phyloP scores from a whole-genome alignment of 2,888 invertebrate species.

The Notodonta ziczac region DNA sequence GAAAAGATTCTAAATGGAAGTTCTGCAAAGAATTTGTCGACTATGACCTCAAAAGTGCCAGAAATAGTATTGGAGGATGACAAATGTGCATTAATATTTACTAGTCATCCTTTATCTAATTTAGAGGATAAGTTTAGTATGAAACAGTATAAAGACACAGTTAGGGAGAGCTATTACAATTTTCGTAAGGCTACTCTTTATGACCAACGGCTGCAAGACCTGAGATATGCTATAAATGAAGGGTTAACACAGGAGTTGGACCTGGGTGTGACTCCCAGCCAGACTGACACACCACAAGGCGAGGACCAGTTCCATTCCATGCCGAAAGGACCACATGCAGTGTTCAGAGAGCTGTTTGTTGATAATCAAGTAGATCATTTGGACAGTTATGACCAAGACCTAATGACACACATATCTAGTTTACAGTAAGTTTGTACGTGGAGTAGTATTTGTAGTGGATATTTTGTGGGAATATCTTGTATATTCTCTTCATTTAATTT shows the following conservation, averaged over 20 bases:
- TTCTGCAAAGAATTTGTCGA: conserved; percentile 25
- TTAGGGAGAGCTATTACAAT: conserved; percentile 79
- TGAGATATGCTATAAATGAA: conserved; percentile 78
- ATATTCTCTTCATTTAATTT: neutral
- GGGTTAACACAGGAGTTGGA: conserved; percentile 76
- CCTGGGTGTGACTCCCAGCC: conserved; percentile 33
- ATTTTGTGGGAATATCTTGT: neutral
- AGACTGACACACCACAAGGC: conserved; percentile 19
- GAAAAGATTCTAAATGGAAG: conserved; percentile 70
- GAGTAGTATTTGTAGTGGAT: neutral
- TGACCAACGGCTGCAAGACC: conserved; percentile 74
- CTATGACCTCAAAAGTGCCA: conserved; percentile 9
- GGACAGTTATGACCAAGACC: conserved; percentile 73
- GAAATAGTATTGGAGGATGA: conserved; percentile 68
- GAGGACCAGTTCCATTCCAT: conserved; percentile 35
- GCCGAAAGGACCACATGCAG: conserved; percentile 73
- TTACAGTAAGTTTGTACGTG: conserved; percentile 82
- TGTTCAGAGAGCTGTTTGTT: conserved; percentile 73
- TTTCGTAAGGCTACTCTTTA: conserved; percentile 77
- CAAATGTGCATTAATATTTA: conserved; percentile 74
- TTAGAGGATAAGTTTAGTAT: conserved; percentile 66
- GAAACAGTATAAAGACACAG: conserved; percentile 66
- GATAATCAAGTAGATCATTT: conserved; percentile 72
- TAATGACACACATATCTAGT: conserved; percentile 67
- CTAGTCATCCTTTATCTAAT: conserved; percentile 61